These are phyloP conservation scores for Polypterus bichir DNA, from an alignment of 2,113 vertebrate genomes.

Conservation along the genomic window DNA sequence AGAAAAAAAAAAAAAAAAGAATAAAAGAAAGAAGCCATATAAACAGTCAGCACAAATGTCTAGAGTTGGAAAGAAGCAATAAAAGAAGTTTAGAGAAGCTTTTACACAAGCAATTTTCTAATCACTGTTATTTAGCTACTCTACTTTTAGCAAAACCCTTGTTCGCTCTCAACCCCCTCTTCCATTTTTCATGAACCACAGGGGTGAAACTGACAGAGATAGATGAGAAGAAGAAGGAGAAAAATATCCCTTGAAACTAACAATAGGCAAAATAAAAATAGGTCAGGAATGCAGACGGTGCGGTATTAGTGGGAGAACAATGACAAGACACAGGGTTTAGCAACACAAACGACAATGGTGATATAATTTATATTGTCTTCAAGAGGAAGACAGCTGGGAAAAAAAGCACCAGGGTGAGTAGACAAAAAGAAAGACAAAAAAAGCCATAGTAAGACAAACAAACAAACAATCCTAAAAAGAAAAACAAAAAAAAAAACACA, in stretches of 20 bases:
- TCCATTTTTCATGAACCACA: constrained; percentile 14
- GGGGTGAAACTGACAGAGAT: constrained; percentile 19
- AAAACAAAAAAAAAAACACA: no score
- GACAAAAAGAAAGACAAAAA: no score
- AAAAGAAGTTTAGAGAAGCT: no score
- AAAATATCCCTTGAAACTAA: constrained; percentile 4
- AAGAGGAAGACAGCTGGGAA: no score
- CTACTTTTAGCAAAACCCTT: constrained; percentile 11
- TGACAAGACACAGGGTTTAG: neutral
- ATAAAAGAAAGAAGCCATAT: no score
- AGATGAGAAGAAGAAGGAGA: neutral
- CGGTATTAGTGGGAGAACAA: neutral
- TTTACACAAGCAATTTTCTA: neutral
- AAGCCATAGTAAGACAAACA: no score
- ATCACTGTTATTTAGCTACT: constrained; percentile 6
- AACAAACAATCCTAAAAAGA: no score
- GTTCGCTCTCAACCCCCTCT: constrained; percentile 1
- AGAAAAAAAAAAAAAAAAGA: no score
- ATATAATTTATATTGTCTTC: no score
- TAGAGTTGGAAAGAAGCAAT: no score
- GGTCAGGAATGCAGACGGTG: neutral
- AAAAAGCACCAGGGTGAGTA: no score
- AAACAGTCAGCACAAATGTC: no score
- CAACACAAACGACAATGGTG: neutral
- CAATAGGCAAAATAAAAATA: constrained; percentile 16